Evolutionary conservation across 2,113 vertebrate species (phyloP), one percentile per base, ranked within the genome.

Genomic region (Rhinogobius similis): DNA sequence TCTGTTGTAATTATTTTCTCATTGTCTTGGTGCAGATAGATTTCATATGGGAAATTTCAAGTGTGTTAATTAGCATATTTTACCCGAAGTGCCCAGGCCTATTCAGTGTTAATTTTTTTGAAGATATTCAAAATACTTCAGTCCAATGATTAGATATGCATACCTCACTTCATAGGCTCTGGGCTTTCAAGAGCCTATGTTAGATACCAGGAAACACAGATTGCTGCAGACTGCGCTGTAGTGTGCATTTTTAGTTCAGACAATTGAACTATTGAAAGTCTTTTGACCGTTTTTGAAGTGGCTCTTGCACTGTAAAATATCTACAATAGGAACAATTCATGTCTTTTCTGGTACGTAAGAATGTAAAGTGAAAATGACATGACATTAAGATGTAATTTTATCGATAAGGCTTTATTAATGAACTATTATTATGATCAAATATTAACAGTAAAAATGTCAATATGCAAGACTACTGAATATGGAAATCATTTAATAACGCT

Each of bases 1-100:
- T 93, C 91, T 88, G 84, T 91, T 89, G 88, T 93, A 93, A 94
- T 93, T 93, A 94, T 93, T 93, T 93, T 89, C 88, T 91, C 92
- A 91, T 93, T 92, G 91, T 93, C 91, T 92, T 92, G 89, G 70
- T 86, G 87, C 83, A 89, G 91, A 92, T 91, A 90, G 83, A 92
- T 93, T 93, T 93, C 88, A 92, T 92, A 90, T 89, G 91, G 90
- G 88, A 89, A 83, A 90, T 91, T 92, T 89, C 82, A 85, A 92
- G 90, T 87, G 76, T 82, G 87, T 82, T 91, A 90, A 93, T 94
- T 93, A 93, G 88, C 89, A 88, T 93, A 91, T 87, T 91, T 90
- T 90, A 89, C 86, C 85, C 72, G 27, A 86, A 90, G 79, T 87
- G 87, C 85, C 78, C 23, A n/a, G 74, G 82, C 78, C 74, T 85